Evolutionary conservation across 2,888 invertebrate species (phyloP).

Genomic region (Drosophila acutilabella): DNA sequence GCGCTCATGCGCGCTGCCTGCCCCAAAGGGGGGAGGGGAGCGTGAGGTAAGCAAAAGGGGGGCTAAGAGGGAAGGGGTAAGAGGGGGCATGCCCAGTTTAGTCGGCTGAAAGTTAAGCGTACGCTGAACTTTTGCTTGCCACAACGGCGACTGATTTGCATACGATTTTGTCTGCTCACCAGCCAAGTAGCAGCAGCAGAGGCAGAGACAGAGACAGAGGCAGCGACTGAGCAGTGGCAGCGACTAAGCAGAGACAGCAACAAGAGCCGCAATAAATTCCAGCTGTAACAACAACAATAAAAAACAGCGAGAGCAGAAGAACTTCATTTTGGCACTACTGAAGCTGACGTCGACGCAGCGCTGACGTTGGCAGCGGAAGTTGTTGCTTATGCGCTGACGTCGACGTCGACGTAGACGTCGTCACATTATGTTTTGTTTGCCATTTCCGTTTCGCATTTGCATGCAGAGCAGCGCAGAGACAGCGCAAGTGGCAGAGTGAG

Average conservation of each 20-base stretch:
- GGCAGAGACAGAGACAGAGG: not conserved
- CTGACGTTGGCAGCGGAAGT: constrained; percentile 60
- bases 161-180: constrained; percentile 76
- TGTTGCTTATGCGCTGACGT: constrained; percentile 65
- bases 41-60: not conserved
- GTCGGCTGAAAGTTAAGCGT: constrained; percentile 75
- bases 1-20: constrained; percentile 72
- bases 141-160: constrained; percentile 76
- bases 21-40: not conserved
- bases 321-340: constrained; percentile 68
- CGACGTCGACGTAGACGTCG: constrained; percentile 47
- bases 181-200: constrained; percentile 40
- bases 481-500: not conserved
- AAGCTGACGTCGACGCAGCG: constrained; percentile 50
- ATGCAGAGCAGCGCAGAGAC: constrained; percentile 60
- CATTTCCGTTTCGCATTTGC: constrained; percentile 79
- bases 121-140: constrained; percentile 79
- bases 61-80: not conserved
- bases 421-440: constrained; percentile 81
- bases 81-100: constrained; percentile 51
- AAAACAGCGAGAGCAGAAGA: constrained; percentile 25
- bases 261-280: constrained; percentile 16
- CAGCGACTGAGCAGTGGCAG: not conserved
- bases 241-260: constrained; percentile 1
- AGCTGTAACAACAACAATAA: constrained; percentile 22